Conservation (phyloP, 2,797 vertebrate species). For the Sebastes elongatus region DNA sequence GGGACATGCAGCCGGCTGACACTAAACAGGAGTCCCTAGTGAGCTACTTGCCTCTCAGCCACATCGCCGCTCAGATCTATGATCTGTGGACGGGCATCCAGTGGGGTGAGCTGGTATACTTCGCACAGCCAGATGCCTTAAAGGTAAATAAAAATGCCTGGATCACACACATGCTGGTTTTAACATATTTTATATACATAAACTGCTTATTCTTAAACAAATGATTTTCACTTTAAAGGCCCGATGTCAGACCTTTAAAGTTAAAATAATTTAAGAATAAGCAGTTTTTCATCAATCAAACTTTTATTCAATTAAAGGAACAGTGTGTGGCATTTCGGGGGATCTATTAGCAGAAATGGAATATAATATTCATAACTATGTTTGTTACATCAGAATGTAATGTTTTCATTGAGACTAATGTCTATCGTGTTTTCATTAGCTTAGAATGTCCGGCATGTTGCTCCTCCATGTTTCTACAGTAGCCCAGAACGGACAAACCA, state of each 20-base stretch:
- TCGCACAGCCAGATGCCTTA: slow-evolving; percentile 89
- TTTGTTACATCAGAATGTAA: no score
- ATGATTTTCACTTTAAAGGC: not conserved
- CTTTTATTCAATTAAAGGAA: not conserved
- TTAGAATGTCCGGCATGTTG: no score
- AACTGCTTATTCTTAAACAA: not conserved
- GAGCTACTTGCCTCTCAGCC: slow-evolving; percentile 92
- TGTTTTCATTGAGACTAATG: no score
- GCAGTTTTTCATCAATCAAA: not conserved
- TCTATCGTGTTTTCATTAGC: no score
- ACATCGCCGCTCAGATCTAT: slow-evolving; percentile 90
- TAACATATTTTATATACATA: not conserved
- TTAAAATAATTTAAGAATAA: no score
- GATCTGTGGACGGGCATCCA: slow-evolving; percentile 91
- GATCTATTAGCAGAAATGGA: no score
- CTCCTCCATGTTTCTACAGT: no score
- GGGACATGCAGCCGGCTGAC: slow-evolving; percentile 85
- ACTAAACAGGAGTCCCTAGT: slow-evolving; percentile 87
- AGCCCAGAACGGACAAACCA: no score
- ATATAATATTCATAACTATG: no score
- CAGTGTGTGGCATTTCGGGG: fast-evolving
- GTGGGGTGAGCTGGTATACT: slow-evolving; percentile 89
- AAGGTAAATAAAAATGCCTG: slow-evolving; percentile 79
- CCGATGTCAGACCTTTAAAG: no score
- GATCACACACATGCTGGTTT: not conserved